A percentile compares a stretch with the other conserved stretches of the same genome.
phyloP scores from a whole-genome alignment of 2,888 invertebrate genomes.

The Drosophila ustulata region DNA sequence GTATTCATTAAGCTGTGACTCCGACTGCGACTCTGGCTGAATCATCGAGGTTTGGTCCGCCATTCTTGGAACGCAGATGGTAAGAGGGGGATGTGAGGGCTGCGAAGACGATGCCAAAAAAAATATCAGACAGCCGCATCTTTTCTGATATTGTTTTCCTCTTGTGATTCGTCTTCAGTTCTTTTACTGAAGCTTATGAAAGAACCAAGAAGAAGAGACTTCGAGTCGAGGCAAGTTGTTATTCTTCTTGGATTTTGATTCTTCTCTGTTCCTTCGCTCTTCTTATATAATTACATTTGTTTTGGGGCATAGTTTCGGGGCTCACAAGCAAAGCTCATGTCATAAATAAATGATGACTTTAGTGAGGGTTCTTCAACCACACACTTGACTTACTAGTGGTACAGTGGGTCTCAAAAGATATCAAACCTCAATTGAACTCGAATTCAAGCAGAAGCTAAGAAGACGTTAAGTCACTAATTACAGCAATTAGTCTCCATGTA shows the following conservation, averaged over 20 bases:
- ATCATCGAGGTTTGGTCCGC: constrained; percentile 59
- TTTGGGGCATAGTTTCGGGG: constrained; percentile 69
- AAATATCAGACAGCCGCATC: constrained; percentile 73
- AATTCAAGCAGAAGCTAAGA: constrained; percentile 27
- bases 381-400: constrained; percentile 53
- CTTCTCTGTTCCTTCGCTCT: constrained; percentile 47
- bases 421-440: constrained; percentile 41
- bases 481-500: constrained; percentile 18
- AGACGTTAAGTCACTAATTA: constrained; percentile 30
- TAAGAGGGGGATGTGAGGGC: not conserved
- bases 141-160: constrained; percentile 59
- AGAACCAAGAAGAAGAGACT: constrained; percentile 7
- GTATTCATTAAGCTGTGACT: constrained; percentile 76
- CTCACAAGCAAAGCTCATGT: constrained; percentile 64
- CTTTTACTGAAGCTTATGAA: constrained; percentile 46
- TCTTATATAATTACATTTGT: constrained; percentile 75
- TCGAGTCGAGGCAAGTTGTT: constrained; percentile 46
- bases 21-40: constrained; percentile 58
- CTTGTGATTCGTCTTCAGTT: constrained; percentile 32
- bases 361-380: constrained; percentile 43
- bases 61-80: constrained; percentile 59
- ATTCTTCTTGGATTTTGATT: constrained; percentile 38
- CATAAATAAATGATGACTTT: constrained; percentile 80
- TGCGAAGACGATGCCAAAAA: constrained; percentile 55
- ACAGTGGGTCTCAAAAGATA: constrained; percentile 36